A percentile compares a stretch with the other conserved stretches of the same genome.
These are phyloP conservation scores for Ptychochromis oligacanthus DNA, from an alignment of 2,113 vertebrate genomes.

Conservation along the genomic window DNA sequence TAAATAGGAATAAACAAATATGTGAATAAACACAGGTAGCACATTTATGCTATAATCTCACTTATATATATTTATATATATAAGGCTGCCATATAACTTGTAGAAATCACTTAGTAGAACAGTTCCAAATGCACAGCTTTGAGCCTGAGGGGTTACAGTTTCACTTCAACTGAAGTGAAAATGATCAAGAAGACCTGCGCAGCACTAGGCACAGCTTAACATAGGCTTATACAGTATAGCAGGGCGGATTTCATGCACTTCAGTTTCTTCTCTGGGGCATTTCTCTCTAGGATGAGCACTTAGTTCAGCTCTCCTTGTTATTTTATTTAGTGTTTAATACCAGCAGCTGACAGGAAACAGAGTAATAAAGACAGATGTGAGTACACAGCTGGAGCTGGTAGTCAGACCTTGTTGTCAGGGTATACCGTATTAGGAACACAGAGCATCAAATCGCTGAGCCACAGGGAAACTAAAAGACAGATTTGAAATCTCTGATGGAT, in stretches of 20 bases:
- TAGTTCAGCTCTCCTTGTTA: conserved; percentile 32
- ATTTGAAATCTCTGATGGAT: conserved; percentile 44
- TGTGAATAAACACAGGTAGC: conserved; percentile 50
- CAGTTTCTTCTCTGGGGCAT: conserved; percentile 5
- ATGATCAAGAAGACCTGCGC: conserved; percentile 49
- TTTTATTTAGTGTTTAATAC: conserved; percentile 37
- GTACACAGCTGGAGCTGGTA: conserved; percentile 38
- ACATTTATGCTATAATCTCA: conserved; percentile 40
- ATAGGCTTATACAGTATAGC: conserved; percentile 21
- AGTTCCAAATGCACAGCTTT: conserved; percentile 48
- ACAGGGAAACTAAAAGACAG: conserved; percentile 30
- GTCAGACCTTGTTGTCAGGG: conserved; percentile 35
- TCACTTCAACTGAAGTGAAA: conserved; percentile 49
- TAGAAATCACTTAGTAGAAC: conserved; percentile 43
- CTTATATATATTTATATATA: conserved; percentile 48
- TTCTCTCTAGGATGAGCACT: conserved; percentile 17
- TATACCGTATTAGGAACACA: conserved; percentile 23
- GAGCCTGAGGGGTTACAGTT: conserved; percentile 50
- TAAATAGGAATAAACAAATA: too few species aligned
- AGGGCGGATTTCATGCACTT: conserved; percentile 4
- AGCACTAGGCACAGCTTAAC: conserved; percentile 12
- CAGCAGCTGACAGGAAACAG: conserved; percentile 47
- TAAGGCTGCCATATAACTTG: conserved; percentile 41
- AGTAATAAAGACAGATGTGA: conserved; percentile 64
- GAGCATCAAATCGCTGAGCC: conserved; percentile 48